Evolutionary conservation across 2,113 vertebrate species (phyloP).

Genomic region (Cyanoderma ruficeps): DNA sequence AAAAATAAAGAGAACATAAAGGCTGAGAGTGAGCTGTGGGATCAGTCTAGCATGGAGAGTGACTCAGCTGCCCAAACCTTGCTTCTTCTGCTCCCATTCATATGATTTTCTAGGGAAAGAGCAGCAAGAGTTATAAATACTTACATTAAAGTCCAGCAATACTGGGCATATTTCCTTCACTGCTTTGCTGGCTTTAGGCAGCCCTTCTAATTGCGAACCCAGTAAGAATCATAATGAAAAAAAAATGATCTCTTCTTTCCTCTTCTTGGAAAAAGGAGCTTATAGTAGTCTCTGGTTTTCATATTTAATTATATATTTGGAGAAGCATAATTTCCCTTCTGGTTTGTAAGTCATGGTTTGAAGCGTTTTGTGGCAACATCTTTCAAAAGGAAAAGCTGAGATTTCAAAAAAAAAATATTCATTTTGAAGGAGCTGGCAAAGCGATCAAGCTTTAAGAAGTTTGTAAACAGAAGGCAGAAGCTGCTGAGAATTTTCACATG

Average conservation of each 20-base stretch:
- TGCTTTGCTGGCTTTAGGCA: neutral
- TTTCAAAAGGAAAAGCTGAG: neutral
- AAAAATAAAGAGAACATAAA: neutral
- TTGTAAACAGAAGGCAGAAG: neutral
- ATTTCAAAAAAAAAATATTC: neutral
- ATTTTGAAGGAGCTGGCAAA: neutral
- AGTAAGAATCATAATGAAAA: neutral
- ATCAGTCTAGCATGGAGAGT: neutral
- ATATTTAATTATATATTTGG: neutral
- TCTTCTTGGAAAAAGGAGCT: neutral
- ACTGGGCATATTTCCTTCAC: neutral
- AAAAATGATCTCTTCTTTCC: neutral
- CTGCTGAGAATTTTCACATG: neutral
- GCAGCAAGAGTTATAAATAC: neutral
- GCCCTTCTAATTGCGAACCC: neutral
- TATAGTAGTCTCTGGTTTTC: neutral
- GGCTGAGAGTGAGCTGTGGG: neutral
- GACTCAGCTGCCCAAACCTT: neutral
- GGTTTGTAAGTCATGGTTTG: neutral
- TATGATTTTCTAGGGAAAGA: neutral
- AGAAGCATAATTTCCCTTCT: neutral
- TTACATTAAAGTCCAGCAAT: neutral
- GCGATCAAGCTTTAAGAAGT: neutral
- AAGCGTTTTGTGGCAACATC: neutral
- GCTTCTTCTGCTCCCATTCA: neutral